phyloP scores from a whole-genome alignment of 2,113 vertebrate genomes.

The Macrotus californicus region DNA sequence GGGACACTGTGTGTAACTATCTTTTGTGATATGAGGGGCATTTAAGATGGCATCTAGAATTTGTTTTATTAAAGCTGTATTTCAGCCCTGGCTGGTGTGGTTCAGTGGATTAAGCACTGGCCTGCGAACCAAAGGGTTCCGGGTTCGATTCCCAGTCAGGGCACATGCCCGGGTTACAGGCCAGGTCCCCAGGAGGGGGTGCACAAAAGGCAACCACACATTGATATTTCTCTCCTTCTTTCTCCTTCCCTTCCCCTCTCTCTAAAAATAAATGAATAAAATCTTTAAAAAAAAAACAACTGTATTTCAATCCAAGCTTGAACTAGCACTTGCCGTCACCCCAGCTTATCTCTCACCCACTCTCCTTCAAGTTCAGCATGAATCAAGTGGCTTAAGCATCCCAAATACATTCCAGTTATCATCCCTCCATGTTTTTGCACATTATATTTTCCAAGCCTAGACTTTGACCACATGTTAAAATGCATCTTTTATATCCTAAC shows the following conservation, averaged over 20 bases:
- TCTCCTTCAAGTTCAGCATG: neutral
- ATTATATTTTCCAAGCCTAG: neutral
- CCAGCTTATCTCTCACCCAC: neutral
- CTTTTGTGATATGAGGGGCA: neutral
- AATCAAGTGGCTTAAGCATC: neutral
- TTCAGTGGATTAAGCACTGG: too few relatives aligned
- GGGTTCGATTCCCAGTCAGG: too few relatives aligned
- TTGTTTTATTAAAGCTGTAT: neutral
- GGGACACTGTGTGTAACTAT: neutral
- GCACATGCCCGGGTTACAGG: too few relatives aligned
- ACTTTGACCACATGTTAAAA: neutral
- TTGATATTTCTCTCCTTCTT: too few relatives aligned
- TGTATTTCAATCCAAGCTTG: neutral
- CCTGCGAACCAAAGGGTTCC: too few relatives aligned
- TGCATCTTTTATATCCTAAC: neutral
- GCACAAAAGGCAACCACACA: too few relatives aligned
- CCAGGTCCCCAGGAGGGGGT: too few relatives aligned
- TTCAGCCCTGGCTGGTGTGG: neutral
- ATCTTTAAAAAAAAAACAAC: neutral
- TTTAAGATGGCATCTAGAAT: neutral
- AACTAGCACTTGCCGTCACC: neutral
- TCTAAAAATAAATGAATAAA: too few relatives aligned
- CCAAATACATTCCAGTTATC: neutral
- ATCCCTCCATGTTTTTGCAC: neutral
- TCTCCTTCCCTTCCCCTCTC: too few relatives aligned